These are phyloP conservation scores for Sturnus vulgaris DNA, from an alignment of 2,113 vertebrate species.

Conservation along the genomic window DNA sequence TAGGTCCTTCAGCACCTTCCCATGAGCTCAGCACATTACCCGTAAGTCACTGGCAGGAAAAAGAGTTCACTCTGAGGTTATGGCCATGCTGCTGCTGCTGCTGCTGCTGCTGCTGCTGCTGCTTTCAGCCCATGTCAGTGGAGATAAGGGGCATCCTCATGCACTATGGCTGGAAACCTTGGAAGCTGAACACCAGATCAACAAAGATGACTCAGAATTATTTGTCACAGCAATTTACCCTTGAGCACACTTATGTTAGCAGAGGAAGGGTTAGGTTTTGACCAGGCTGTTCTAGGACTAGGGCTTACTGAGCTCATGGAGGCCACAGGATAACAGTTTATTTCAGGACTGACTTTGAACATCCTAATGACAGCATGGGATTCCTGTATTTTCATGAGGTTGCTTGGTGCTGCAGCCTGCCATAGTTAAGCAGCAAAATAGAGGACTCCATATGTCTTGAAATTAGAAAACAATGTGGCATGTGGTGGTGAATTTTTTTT, in stretches of 20 bases:
- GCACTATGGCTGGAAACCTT: not conserved
- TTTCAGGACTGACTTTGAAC: not conserved
- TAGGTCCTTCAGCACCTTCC: not conserved
- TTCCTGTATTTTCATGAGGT: not conserved
- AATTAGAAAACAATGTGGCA: not conserved
- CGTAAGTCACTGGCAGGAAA: not conserved
- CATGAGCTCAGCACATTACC: not conserved
- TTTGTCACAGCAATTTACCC: not conserved
- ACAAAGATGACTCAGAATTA: not conserved
- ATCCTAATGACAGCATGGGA: not conserved
- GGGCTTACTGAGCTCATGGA: not conserved
- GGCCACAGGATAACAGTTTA: not conserved
- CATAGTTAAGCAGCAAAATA: not conserved
- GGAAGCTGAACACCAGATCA: not conserved
- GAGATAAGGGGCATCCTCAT: not conserved
- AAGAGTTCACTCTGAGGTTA: not conserved
- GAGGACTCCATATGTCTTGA: not conserved
- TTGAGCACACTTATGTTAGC: not conserved
- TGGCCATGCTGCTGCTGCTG: not conserved
- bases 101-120: not conserved
- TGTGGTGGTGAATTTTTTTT: not conserved
- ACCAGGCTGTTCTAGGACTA: not conserved
- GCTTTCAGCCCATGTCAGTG: not conserved
- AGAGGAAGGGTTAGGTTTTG: not conserved
- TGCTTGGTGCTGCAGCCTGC: not conserved